Percentiles rank a stretch among this genome's conserved stretches.
These are phyloP conservation scores for Odobenus rosmarus DNA, from an alignment of 2,113 vertebrate species.

Conservation along the genomic window DNA sequence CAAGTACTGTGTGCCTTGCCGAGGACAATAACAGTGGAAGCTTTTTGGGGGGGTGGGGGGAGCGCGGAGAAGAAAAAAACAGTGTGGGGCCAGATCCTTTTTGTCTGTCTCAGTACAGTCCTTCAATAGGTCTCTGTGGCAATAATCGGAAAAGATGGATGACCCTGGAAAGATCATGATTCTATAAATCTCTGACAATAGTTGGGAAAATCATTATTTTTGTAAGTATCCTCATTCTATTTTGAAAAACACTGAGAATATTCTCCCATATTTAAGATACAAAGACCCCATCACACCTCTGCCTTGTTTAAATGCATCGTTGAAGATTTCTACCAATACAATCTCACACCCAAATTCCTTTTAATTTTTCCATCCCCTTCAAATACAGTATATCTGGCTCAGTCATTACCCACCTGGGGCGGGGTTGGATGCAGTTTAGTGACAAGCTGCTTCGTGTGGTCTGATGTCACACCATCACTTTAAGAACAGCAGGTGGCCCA, in stretches of 20 bases:
- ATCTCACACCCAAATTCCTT: neutral
- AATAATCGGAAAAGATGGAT: neutral
- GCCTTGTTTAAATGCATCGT: neutral
- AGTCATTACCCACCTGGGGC: neutral
- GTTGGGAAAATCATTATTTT: neutral
- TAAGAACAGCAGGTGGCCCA: neutral
- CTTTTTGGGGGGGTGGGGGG: neutral
- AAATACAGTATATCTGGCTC: neutral
- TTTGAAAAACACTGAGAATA: neutral
- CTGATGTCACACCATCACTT: neutral
- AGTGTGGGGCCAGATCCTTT: conserved; percentile 47
- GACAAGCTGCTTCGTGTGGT: neutral
- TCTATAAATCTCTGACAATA: neutral
- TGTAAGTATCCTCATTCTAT: neutral
- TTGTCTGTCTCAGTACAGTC: neutral
- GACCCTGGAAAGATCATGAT: neutral
- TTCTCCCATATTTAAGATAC: neutral
- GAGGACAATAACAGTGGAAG: conserved; percentile 44
- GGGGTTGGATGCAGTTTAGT: neutral
- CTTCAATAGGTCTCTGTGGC: neutral
- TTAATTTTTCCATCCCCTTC: neutral
- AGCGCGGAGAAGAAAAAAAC: neutral
- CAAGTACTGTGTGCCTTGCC: neutral
- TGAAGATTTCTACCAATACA: neutral
- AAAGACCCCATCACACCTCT: neutral